phyloP scores from a whole-genome alignment of 2,888 invertebrate species.

The Eledona agricola region DNA sequence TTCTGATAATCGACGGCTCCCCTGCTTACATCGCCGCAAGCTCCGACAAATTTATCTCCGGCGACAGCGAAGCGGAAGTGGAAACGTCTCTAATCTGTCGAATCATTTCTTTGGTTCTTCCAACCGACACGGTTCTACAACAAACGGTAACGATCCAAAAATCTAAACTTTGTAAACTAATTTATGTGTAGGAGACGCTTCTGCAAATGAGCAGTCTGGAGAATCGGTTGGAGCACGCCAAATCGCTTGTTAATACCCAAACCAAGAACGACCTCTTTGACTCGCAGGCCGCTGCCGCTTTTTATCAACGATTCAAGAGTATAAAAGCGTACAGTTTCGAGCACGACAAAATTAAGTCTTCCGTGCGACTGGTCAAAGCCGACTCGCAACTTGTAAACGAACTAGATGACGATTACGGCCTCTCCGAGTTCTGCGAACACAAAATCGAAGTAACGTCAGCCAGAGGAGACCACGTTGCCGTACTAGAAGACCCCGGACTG shows the following conservation, averaged over 20 bases:
- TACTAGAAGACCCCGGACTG: neutral
- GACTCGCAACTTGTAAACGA: neutral
- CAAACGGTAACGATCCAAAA: slow-evolving; percentile 1
- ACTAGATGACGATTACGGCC: neutral
- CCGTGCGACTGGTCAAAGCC: slow-evolving; percentile 6
- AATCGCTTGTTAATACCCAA: neutral
- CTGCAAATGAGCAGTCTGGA: too few relatives aligned
- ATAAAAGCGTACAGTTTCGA: slow-evolving; percentile 4
- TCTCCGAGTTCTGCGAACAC: neutral
- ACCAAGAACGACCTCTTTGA: neutral
- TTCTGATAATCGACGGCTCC: slow-evolving; percentile 85
- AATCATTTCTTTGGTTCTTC: slow-evolving; percentile 3
- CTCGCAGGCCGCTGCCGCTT: neutral
- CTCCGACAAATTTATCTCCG: slow-evolving; percentile 60
- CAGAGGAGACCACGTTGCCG: neutral
- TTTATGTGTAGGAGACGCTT: too few relatives aligned
- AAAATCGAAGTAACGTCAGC: neutral
- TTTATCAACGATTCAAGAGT: slow-evolving; percentile 9
- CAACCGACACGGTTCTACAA: slow-evolving; percentile 1
- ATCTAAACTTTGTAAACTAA: too few relatives aligned
- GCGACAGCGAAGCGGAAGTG: slow-evolving; percentile 63
- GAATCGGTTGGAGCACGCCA: neutral
- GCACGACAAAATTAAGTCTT: slow-evolving; percentile 6
- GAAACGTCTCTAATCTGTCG: slow-evolving; percentile 64
- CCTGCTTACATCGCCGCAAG: slow-evolving; percentile 62